Evolutionary conservation across 2,113 vertebrate genomes (phyloP), one percentile per base, ranked within the genome.

Genomic region (Tamias sibiricus): DNA sequence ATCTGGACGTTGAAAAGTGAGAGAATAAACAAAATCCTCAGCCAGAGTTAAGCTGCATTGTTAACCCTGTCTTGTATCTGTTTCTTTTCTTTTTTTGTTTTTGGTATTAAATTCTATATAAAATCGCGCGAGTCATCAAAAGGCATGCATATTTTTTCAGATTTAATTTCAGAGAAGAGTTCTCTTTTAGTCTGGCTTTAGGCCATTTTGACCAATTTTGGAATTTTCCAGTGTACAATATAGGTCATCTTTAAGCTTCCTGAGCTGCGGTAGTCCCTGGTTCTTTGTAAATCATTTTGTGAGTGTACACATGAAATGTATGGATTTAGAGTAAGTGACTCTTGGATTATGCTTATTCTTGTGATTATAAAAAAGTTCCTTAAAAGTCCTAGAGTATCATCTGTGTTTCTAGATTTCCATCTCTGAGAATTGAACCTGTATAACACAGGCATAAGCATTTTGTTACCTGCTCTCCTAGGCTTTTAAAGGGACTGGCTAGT

Each of bases 151-250:
- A 11, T 83, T 93, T 95, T 95, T 82, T 80, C 13, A 84, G 74
- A 9, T 52, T 93, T 87, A 81, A 87, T 87, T 44, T 91, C 59
- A 96, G 66, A 95, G 74, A 95, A 92, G 66, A 85, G 6, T 62
- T 96, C 35, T 87, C 54, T 49, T 47, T 95, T 35, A 83, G 54
- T 66, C 35, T 10, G 86, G 22, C 30, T 74, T 83, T 20, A 83
- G 91, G 24, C 12, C 32, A 75, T 85, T 96, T 81, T 81, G 32
- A 12, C 32, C 72, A 87, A 74, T 86, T 96, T 94, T 86, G 22
- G 87, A 94, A 86, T 66, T 59, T 86, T 62, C 11, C 14, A 12
- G 42, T 75, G 30, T 11, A 69, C 35, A 89, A 71, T 86, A 69
- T 88, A 91, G 91, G 82, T 94, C 40, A 80, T 47, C 30, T 92